Conservation (phyloP, 2,113 vertebrate genomes). For the Microcebus lehilahytsara region DNA sequence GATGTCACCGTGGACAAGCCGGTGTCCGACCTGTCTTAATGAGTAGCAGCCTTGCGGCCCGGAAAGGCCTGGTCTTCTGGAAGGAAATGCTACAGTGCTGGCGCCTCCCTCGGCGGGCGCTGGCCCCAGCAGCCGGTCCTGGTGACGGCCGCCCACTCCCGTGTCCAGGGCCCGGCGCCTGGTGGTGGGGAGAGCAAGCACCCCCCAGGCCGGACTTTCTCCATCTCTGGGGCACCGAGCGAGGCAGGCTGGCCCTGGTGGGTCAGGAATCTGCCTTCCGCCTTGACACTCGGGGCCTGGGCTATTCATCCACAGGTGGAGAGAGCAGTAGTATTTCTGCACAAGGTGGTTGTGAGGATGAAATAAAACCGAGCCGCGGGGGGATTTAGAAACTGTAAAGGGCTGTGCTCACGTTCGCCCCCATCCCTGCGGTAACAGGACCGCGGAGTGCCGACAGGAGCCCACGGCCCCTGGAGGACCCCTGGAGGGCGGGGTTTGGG, state of each 20-base stretch:
- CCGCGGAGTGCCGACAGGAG: fast-evolving
- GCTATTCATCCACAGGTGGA: not conserved
- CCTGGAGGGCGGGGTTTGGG: fast-evolving
- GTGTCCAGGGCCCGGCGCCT: not conserved
- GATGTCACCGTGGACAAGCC: fast-evolving
- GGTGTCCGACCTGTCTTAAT: fast-evolving
- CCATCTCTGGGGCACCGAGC: too few relatives aligned
- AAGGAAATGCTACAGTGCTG: fast-evolving
- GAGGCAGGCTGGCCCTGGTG: fast-evolving
- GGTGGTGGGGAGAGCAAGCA: too few relatives aligned
- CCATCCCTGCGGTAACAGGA: fast-evolving
- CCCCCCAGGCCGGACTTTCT: not conserved
- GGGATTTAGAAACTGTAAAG: not conserved
- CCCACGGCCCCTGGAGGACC: not conserved
- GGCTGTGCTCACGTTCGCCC: fast-evolving
- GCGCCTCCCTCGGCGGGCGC: fast-evolving
- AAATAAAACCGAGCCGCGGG: fast-evolving
- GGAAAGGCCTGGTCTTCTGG: not conserved
- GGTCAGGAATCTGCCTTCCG: fast-evolving
- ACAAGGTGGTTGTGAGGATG: fast-evolving
- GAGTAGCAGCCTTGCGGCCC: fast-evolving
- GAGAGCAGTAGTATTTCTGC: not conserved
- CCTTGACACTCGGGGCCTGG: not conserved
- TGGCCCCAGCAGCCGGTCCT: fast-evolving
- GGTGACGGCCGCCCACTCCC: fast-evolving